Evolutionary conservation across 2,113 vertebrate genomes (phyloP), one percentile per base, ranked within the genome.

Genomic region (Menura novaehollandiae): DNA sequence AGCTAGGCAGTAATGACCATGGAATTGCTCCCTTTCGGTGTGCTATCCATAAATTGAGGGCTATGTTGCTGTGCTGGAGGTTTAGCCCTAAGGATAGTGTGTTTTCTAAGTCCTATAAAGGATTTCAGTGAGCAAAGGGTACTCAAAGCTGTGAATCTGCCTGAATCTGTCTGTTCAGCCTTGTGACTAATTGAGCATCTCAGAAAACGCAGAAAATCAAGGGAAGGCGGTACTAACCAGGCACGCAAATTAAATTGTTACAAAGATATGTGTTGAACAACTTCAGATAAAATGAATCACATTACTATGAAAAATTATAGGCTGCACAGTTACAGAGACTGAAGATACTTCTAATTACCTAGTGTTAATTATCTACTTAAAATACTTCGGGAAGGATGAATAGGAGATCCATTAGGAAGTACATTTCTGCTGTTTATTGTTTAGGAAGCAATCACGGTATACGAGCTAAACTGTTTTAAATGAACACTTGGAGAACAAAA

Each of bases 291-390:
- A 93, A 93, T 58, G 5, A 89, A 94, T 73, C 62, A 66, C 20
- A 66, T 46, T 82, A 58, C 71, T 91, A 75, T n/a, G 71, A 96
- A 94, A 93, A 95, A 89, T 79, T 76, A 91, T 35, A 83, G 81
- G 23, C 37, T 83, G 44, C 62, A 85, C 27, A 93, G 80, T 83
- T 88, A 94, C 44, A 88, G 21, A 88, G 53, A 88, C 55, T 72
- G 68, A 89, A 82, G 62, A 95, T 69, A 58, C 32, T 91, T 69
- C 85, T 93, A 93, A 93, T 91, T 89, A 93, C 3, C 23, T 58
- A 46, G 28, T 82, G 51, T 74, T 91, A 89, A 94, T 82, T 93
- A 91, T 41, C 89, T 71, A 46, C 27, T 60, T 79, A 79, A 82
- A 85, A 87, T 85, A 85, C 18, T 78, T 91, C 10, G 27, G 17